These are phyloP conservation scores for Macropodus opercularis DNA, from an alignment of 2,797 vertebrate genomes.

Conservation along the genomic window DNA sequence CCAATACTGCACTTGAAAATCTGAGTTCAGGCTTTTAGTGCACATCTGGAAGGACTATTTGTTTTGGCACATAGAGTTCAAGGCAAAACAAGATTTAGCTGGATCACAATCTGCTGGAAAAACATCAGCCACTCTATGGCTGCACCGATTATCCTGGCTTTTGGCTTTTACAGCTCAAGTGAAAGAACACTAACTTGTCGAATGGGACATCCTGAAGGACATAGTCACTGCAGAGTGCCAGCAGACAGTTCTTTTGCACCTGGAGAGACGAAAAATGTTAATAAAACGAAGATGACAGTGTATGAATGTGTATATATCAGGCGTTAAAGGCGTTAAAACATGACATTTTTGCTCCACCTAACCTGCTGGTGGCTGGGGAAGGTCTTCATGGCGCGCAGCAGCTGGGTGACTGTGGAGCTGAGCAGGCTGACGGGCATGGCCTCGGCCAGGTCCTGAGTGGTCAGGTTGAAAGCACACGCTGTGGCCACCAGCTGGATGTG, in stretches of 20 bases:
- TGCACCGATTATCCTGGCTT: conserved; percentile 39
- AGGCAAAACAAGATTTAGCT: conserved; percentile 31
- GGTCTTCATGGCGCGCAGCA: conserved; percentile 90
- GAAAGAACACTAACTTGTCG: conserved; percentile 86
- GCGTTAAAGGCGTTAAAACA: not conserved
- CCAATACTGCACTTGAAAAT: conserved; percentile 20
- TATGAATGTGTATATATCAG: not conserved
- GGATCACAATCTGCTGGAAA: conserved; percentile 44
- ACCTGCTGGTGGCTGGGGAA: conserved; percentile 94
- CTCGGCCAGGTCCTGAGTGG: conserved; percentile 86
- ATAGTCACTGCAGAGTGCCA: conserved; percentile 92
- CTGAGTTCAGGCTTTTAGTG: conserved; percentile 11
- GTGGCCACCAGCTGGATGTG: conserved; percentile 90
- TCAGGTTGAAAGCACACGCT: conserved; percentile 92
- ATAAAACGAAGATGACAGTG: not conserved
- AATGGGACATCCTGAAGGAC: conserved; percentile 95
- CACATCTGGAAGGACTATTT: conserved; percentile 46
- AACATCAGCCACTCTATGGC: conserved; percentile 24
- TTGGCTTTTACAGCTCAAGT: not conserved
- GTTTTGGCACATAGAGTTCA: conserved; percentile 40
- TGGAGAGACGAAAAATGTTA: conserved; percentile 62
- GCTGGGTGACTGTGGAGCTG: conserved; percentile 84
- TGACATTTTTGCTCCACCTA: too few species aligned
- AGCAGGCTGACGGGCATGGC: conserved; percentile 89
- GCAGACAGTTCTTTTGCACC: conserved; percentile 95